Conservation (phyloP, 2,888 invertebrate species). For the Chaetogeoica ovagalla region DNA sequence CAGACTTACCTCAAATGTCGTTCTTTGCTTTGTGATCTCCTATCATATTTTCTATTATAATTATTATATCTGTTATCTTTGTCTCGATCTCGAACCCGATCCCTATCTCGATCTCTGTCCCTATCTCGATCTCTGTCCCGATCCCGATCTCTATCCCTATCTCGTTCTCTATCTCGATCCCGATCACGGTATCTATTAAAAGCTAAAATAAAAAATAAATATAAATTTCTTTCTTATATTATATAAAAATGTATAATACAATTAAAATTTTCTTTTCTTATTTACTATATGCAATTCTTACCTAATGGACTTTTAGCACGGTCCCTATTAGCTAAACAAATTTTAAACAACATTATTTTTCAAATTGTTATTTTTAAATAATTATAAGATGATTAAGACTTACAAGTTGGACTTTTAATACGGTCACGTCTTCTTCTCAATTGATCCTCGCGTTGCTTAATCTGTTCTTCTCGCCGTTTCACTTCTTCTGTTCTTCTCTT, state of each 20-base stretch:
- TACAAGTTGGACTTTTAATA: constrained; percentile 44
- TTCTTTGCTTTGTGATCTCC: constrained; percentile 52
- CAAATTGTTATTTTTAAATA: neutral
- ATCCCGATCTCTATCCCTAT: constrained; percentile 54
- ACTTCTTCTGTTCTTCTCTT: constrained; percentile 54
- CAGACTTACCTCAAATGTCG: constrained; percentile 54
- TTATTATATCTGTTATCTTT: constrained; percentile 55
- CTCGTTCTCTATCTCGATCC: constrained; percentile 54
- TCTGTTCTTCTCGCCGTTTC: constrained; percentile 61
- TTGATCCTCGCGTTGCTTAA: constrained; percentile 61
- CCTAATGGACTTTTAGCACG: constrained; percentile 45
- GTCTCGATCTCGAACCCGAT: constrained; percentile 58
- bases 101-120: constrained; percentile 58
- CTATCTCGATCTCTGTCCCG: constrained; percentile 56
- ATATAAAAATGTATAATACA: neutral
- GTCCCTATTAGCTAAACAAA: constrained; percentile 39
- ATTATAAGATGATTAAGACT: neutral
- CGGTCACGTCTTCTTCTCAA: constrained; percentile 59
- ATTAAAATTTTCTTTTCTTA: neutral
- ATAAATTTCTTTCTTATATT: neutral
- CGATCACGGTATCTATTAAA: constrained; percentile 41
- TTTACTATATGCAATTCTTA: constrained; percentile 9
- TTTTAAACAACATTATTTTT: neutral
- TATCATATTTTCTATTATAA: constrained; percentile 52
- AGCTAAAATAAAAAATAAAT: constrained; percentile 20